These are phyloP conservation scores for Apogon hyalosoma DNA, from an alignment of 2,797 vertebrate genomes.

Conservation along the genomic window DNA sequence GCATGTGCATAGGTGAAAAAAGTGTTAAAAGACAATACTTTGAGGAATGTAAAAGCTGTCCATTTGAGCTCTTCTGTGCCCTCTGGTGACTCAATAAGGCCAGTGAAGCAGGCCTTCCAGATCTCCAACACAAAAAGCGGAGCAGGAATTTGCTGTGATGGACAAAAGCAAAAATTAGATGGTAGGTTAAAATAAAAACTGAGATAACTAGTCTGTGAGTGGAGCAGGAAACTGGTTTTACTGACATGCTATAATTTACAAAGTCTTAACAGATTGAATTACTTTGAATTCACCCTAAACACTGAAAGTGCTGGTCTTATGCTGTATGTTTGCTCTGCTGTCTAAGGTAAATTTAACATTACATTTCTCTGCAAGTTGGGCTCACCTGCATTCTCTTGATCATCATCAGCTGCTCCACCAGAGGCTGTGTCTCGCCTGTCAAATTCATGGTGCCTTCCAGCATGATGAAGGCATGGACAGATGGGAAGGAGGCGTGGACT, in stretches of 20 bases:
- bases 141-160: constrained; percentile 88
- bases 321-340: background rate
- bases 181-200: background rate
- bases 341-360: background rate
- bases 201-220: background rate
- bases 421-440: constrained; percentile 92
- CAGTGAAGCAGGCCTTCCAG: constrained; percentile 98
- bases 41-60: constrained; percentile 98
- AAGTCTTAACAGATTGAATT: background rate
- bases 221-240: too few species aligned
- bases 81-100: constrained; percentile 97
- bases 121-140: constrained; percentile 94
- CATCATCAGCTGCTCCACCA: constrained; percentile 98
- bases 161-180: constrained; percentile 19
- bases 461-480: constrained; percentile 93
- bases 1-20: too few species aligned
- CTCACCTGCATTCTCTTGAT: constrained; percentile 98
- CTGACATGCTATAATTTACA: background rate
- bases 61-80: constrained; percentile 98
- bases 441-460: constrained; percentile 98
- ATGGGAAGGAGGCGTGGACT: constrained; percentile 91
- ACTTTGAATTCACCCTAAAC: too few species aligned
- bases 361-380: background rate
- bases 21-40: constrained; percentile 82
- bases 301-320: too few species aligned